These are phyloP conservation scores for Cochlearius cochlearius DNA, from an alignment of 2,113 vertebrate species.

Conservation along the genomic window DNA sequence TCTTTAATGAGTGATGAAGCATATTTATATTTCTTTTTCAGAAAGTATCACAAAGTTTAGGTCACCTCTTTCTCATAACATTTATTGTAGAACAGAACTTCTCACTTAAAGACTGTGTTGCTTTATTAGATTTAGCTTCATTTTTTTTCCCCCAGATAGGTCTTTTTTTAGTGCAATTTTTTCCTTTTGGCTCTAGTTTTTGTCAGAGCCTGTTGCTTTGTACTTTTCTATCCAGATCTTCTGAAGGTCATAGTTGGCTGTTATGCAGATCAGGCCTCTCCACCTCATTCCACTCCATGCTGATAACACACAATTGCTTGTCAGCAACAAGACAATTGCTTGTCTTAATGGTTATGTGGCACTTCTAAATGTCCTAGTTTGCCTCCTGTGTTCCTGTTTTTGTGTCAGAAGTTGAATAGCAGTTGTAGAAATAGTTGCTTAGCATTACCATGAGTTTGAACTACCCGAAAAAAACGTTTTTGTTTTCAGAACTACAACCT, in stretches of 20 bases:
- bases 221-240: background rate
- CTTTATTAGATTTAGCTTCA: background rate
- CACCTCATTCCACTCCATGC: background rate
- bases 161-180: background rate
- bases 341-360: background rate
- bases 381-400: background rate
- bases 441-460: background rate
- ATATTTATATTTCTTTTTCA: background rate
- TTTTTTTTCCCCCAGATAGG: fast-evolving
- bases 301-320: background rate
- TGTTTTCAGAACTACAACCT: background rate
- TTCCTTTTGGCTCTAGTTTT: background rate
- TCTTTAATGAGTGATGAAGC: background rate
- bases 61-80: background rate
- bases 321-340: background rate
- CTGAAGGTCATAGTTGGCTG: background rate
- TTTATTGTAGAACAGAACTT: background rate
- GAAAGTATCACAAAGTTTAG: background rate
- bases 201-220: background rate
- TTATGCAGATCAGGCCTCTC: background rate
- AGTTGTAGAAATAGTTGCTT: background rate
- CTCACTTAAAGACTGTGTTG: background rate
- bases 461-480: background rate
- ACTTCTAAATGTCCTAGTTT: background rate
- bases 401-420: background rate